Evolutionary conservation across 2,797 vertebrate genomes (phyloP).

Genomic region (Crypturellus tataupa): DNA sequence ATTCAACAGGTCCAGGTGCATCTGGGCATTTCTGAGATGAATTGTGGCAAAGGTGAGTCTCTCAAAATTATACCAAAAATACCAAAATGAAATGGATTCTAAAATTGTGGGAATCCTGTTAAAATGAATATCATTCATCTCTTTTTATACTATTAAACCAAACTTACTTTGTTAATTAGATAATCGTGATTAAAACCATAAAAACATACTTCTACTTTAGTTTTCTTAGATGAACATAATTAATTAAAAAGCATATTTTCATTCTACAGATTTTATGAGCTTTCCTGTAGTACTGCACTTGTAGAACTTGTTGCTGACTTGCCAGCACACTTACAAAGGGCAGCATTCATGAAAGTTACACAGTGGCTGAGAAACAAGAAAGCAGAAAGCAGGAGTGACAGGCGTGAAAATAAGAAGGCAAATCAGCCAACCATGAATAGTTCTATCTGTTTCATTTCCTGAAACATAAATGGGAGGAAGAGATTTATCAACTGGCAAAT

Average conservation of each 20-base stretch:
- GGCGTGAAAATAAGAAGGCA: neutral
- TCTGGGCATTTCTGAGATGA: neutral
- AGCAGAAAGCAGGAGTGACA: neutral
- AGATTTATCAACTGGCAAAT: slow-evolving; percentile 32
- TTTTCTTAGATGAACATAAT: neutral
- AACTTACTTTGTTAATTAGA: neutral
- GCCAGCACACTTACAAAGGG: slow-evolving; percentile 9
- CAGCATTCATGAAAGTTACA: slow-evolving; percentile 19
- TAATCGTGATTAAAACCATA: neutral
- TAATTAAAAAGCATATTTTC: neutral
- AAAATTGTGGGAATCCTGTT: neutral
- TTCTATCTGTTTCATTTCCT: slow-evolving; percentile 24
- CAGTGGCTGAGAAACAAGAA: neutral
- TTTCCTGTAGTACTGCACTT: neutral
- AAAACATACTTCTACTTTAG: fast-evolving
- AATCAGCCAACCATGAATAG: neutral
- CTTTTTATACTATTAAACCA: neutral
- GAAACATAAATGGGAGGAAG: slow-evolving; percentile 26
- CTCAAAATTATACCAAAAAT: neutral
- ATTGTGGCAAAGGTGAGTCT: neutral
- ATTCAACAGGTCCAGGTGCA: neutral
- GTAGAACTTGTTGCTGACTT: slow-evolving; percentile 16
- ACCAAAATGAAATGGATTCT: neutral
- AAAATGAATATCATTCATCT: neutral
- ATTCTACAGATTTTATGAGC: neutral